Conservation (phyloP, 2,113 vertebrate species). For the Dendrocopos noguchii region DNA sequence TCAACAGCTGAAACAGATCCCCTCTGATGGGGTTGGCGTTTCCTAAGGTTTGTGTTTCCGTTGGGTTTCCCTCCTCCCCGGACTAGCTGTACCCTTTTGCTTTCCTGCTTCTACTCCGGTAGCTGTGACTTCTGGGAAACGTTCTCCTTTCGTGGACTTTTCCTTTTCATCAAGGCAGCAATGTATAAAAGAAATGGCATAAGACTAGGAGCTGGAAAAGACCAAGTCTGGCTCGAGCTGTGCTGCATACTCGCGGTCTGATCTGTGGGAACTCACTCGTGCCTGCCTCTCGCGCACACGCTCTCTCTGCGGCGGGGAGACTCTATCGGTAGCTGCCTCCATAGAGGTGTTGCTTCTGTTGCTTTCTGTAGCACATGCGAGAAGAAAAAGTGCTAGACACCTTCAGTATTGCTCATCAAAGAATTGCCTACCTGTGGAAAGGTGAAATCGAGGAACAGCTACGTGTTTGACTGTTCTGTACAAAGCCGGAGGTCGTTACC, state of each 20-base stretch:
- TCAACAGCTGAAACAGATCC: constrained; percentile 66
- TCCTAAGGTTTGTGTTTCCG: not conserved
- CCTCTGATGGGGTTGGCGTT: constrained; percentile 15
- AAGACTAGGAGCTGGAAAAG: constrained; percentile 49
- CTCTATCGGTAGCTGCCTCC: constrained; percentile 53
- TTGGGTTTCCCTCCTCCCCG: not conserved
- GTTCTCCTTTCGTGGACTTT: constrained; percentile 26
- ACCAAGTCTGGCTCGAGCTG: constrained; percentile 23
- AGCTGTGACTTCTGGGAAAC: constrained; percentile 30
- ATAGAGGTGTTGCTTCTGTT: constrained; percentile 54
- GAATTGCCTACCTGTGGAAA: constrained; percentile 47
- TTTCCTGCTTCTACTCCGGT: not conserved
- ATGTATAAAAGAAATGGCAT: constrained; percentile 34
- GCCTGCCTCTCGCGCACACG: constrained; percentile 56
- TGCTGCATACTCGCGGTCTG: not conserved
- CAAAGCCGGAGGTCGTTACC: constrained; percentile 41
- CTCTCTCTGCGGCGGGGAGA: constrained; percentile 62
- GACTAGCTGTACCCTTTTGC: not conserved
- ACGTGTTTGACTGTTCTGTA: not conserved
- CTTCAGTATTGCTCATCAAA: constrained; percentile 32
- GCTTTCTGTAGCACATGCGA: constrained; percentile 16
- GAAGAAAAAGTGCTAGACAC: constrained; percentile 46
- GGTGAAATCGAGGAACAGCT: constrained; percentile 36
- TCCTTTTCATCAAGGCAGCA: constrained; percentile 39
- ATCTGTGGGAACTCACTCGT: constrained; percentile 52